Base-by-base conservation (phyloP, 2,888 invertebrate genomes). In the Acleris laterana region DNA sequence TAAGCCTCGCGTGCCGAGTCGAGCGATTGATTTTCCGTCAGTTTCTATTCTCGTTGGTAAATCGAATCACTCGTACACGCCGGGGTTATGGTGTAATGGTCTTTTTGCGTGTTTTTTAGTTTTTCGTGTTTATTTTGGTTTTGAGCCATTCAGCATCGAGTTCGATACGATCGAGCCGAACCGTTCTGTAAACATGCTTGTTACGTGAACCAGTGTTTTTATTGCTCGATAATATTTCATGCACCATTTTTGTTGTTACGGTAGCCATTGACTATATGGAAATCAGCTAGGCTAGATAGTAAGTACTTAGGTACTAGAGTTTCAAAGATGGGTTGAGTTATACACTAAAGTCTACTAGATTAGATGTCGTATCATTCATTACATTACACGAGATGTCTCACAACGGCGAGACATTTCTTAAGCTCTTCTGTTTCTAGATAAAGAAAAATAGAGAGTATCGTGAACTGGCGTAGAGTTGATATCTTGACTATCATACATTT, bases 21-120 rank as follows among this genome's bases (percentile, higher is more conserved):
- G 55, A 61, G 84, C 90, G 91, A 92, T 93, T 92, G 93, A 92
- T 93, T 92, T 89, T 90, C 87, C 84, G 90, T 89, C 90, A 85
- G 90, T 83, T 85, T 89, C 90, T 88, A 87, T 90, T 89, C 88
- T 85, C 86, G 88, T 87, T 84, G 81, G 86, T 85, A 89, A 90
- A 90, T 89, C 90, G 89, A 90, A 91, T 91, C 88, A 88, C 85
- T 85, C 71, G 81, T 89, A 90, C 88, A 87, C 85, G 86, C 78
- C 80, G 84, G 82, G 85, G 82, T 87, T 90, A 89, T 89, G 88
- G 85, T 83, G 88, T 90, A 90, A 90, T 91, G 88, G 85, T 78
- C 77, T 82, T 83, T 86, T 92, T 82, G 92, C 92, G 90, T 92
- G 91, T 82, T 79, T 79, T 78, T 76, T 75, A 77, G 76, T 82